Evolutionary conservation across 2,113 vertebrate genomes (phyloP), one percentile per base, ranked within the genome.

Genomic region (Climacteris rufus): DNA sequence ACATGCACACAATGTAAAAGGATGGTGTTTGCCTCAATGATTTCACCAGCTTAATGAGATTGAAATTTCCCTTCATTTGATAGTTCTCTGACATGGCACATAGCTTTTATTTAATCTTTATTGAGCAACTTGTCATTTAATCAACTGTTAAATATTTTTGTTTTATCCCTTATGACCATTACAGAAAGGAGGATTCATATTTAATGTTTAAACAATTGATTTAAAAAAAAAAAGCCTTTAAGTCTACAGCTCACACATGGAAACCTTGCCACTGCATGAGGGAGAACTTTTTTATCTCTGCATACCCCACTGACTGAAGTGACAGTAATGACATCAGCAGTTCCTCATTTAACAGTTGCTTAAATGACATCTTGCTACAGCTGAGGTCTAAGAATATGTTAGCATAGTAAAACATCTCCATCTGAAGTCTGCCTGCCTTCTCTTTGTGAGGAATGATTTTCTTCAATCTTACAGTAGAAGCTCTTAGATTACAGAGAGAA

Each of bases 151-250:
- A 90, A 45, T 39, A 49, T 74, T 86, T 92, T 80, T n/a, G 11
- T 70, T 92, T 91, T 63, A 78, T 90, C 64, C 27, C 25, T 90
- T 37, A 77, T 91, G n/a, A 85, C 63, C 18, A 66, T 76, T 77
- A 72, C 83, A 74, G 86, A 93, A 87, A 88, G 27, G 35, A 78
- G 6, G 22, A 52, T 56, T 15, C 52, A 35, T 74, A 83, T 90
- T 89, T 94, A 93, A 89, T 81, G 28, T 86, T 96, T 95, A 81
- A 95, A 56, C 53, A 72, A 80, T 64, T 19, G 16, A 81, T n/a
- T 22, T 1, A 0, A 39, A 61, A n/a, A 45, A n/a, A 45, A 85
- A 20, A 70, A 28, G 13, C 54, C 68, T 54, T 37, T 63, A 61
- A 33, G 35, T 66, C 27, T 49, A 44, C 54, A 44, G 35, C 47